phyloP scores from a whole-genome alignment of 2,113 vertebrate species.

The Dascyllus trimaculatus region DNA sequence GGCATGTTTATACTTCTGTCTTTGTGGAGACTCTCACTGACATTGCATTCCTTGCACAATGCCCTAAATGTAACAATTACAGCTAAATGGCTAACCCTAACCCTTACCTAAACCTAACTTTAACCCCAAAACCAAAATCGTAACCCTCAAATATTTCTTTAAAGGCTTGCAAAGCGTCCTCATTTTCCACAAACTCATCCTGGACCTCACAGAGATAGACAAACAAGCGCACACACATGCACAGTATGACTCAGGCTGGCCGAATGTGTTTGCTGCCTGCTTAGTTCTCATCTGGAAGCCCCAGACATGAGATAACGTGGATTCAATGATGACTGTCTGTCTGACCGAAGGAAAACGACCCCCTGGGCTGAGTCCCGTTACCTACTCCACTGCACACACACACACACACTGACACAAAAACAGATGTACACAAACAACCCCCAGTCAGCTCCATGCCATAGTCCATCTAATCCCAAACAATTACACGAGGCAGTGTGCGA shows the following conservation, averaged over 20 bases:
- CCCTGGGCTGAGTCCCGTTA: constrained; percentile 47
- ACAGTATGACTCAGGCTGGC: constrained; percentile 69
- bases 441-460: constrained; percentile 34
- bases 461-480: constrained; percentile 58
- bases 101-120: not conserved
- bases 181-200: not conserved
- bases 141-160: not conserved
- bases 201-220: constrained; percentile 24
- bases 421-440: constrained; percentile 51
- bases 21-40: not conserved
- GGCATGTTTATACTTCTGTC: constrained; percentile 3
- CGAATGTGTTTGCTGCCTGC: constrained; percentile 75
- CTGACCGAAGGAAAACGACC: constrained; percentile 62
- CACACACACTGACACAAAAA: constrained; percentile 43
- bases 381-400: constrained; percentile 11
- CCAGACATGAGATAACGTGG: constrained; percentile 81
- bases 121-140: not conserved
- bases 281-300: constrained; percentile 71
- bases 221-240: constrained; percentile 36
- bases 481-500: constrained; percentile 46
- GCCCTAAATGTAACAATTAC: not conserved
- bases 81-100: no score
- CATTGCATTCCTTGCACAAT: not conserved
- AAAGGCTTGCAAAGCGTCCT: not conserved
- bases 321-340: constrained; percentile 75